Percentiles rank a stretch among this genome's conserved stretches.
These are phyloP conservation scores for Delia radicum DNA, from an alignment of 1,140 invertebrate species.

Conservation along the genomic window DNA sequence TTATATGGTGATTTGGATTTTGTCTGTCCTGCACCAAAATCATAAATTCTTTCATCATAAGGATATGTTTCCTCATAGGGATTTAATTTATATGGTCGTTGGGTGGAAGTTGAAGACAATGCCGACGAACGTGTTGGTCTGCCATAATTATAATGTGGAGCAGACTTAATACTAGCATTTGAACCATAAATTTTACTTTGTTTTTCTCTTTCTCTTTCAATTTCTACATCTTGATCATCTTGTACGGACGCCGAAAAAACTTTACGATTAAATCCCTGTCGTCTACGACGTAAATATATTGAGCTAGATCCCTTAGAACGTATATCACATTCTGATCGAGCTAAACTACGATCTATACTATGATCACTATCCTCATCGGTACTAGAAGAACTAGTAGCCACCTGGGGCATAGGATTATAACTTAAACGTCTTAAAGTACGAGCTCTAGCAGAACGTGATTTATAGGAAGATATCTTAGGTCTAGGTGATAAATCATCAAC, in stretches of 20 bases:
- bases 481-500: not conserved
- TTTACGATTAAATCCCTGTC: slow-evolving; percentile 41
- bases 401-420: slow-evolving; percentile 59
- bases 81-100: not conserved
- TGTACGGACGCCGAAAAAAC: slow-evolving; percentile 44
- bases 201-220: slow-evolving; percentile 33
- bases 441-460: slow-evolving; percentile 56
- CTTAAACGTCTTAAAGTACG: slow-evolving; percentile 59
- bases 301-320: slow-evolving; percentile 37
- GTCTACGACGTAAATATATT: slow-evolving; percentile 38
- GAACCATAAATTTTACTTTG: slow-evolving; percentile 54
- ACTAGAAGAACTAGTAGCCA: slow-evolving; percentile 55
- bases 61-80: slow-evolving; percentile 39
- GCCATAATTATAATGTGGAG: slow-evolving; percentile 52
- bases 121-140: not conserved
- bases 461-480: slow-evolving; percentile 37
- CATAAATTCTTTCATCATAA: slow-evolving; percentile 52
- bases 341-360: slow-evolving; percentile 45
- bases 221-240: slow-evolving; percentile 39
- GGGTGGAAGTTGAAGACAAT: not conserved
- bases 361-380: slow-evolving; percentile 44
- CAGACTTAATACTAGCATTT: slow-evolving; percentile 57
- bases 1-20: not conserved
- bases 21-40: slow-evolving; percentile 38
- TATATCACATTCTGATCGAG: slow-evolving; percentile 57